Evolutionary conservation across 2,797 vertebrate species (phyloP).

Genomic region (Dipus sagitta): DNA sequence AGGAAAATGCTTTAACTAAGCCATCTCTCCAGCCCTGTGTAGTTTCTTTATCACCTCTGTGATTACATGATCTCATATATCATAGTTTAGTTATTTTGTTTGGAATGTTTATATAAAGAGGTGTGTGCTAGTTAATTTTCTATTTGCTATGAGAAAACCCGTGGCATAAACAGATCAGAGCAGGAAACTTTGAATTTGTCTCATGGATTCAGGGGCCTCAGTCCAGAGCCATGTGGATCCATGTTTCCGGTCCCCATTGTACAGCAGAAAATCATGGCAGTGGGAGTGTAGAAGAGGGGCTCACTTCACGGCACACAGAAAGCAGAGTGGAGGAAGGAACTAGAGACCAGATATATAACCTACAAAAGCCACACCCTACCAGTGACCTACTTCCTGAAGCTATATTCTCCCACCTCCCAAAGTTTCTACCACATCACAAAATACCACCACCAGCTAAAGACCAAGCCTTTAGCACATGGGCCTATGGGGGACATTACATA

Average conservation of each 20-base stretch:
- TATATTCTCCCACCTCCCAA: neutral
- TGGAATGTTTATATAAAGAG: neutral
- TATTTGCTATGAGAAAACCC: neutral
- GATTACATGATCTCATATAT: constrained; percentile 3
- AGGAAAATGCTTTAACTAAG: too few species aligned
- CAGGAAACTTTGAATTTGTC: neutral
- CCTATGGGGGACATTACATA: neutral
- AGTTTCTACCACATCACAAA: neutral
- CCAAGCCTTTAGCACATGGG: neutral
- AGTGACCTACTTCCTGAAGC: neutral
- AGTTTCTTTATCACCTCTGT: constrained; percentile 5
- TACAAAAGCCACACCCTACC: neutral
- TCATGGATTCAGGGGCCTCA: neutral
- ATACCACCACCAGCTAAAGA: neutral
- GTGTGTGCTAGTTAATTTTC: neutral
- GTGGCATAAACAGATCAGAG: neutral
- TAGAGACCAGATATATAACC: neutral
- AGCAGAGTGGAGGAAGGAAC: neutral
- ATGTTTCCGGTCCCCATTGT: neutral
- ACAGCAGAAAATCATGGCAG: too few species aligned
- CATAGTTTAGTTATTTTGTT: constrained; percentile 53
- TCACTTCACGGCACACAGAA: neutral
- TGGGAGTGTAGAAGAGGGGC: neutral
- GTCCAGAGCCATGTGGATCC: neutral
- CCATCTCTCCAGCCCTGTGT: neutral